These are phyloP conservation scores for Polietes domitor DNA, from an alignment of 2,888 invertebrate genomes.

Conservation along the genomic window DNA sequence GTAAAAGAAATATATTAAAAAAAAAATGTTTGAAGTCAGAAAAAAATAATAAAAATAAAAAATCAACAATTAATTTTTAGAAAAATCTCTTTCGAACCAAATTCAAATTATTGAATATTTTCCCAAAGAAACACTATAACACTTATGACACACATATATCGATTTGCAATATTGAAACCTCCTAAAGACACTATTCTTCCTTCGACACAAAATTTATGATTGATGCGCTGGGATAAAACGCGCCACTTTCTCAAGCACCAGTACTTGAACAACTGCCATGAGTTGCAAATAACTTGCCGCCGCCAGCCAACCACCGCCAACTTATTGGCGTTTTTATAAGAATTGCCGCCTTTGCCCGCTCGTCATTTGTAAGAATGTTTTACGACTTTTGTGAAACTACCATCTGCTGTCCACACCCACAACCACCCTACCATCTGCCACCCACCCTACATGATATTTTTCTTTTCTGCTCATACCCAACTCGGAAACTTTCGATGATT, in stretches of 20 bases:
- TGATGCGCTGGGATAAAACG: background rate
- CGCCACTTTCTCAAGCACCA: conserved; percentile 24
- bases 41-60: too few species aligned
- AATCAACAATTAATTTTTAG: too few species aligned
- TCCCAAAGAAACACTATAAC: too few species aligned
- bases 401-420: conserved; percentile 10
- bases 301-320: background rate
- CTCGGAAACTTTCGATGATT: conserved; percentile 31
- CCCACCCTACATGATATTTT: too few species aligned
- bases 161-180: background rate
- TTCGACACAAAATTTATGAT: background rate
- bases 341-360: background rate
- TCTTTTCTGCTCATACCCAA: background rate
- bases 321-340: background rate
- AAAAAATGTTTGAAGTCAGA: background rate
- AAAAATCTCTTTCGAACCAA: too few species aligned
- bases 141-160: too few species aligned
- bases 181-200: background rate
- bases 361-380: background rate
- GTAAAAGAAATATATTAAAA: conserved; percentile 19
- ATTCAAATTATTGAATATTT: too few species aligned
- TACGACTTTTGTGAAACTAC: conserved; percentile 7
- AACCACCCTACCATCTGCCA: background rate
- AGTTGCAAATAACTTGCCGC: conserved; percentile 12
- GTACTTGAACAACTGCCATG: conserved; percentile 9